Evolutionary conservation across 2,888 invertebrate species (phyloP), one percentile per base, ranked within the genome.

Genomic region (Spialia ferax): DNA sequence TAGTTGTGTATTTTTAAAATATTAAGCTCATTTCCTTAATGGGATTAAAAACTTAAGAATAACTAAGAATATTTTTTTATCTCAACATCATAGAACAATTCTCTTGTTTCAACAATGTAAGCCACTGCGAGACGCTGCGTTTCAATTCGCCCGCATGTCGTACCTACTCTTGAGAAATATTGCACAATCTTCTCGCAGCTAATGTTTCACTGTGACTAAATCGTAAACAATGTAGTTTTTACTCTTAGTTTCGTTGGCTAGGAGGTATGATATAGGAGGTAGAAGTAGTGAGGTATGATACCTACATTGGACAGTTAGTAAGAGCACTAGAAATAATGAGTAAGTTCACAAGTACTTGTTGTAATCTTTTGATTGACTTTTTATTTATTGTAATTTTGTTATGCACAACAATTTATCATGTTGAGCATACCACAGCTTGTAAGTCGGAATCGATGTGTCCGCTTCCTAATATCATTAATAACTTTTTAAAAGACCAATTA

Each of bases 151-250:
- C 54, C 55, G 55, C 50, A 57, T 57, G 57, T 57, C 64, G 57
- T 35, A 56, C 64, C 50, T 35, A 56, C 26, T 26, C 48, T 50
- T 57, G 64, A 57, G 57, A 64, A 63, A 64, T 50, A 64, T 64
- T 35, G 48, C 64, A 23, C 56, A 35, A 29, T 64, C n/a, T 29
- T 1, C 29, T 15, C 8, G 26, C 57, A 64, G 32, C 35, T 64
- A 45, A 63, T 48, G 48, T 63, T 63, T 64, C 64, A 10, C n/a
- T 20, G 55, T 56, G 20, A 22, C 20, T 35, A 42, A 56, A 15
- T 48, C 56, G 56, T 57, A 57, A 22, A 56, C 13, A 48, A 64
- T 45, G 23, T 32, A 50, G 15, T 15, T 6, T 48, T 56, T 10
- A 35, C 5, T 57, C 15, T 15, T 23, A 32, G 48, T 64, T 48